Percentiles rank a stretch among this genome's conserved stretches.
phyloP scores from a whole-genome alignment of 2,888 invertebrate species.

The Noctua janthina region DNA sequence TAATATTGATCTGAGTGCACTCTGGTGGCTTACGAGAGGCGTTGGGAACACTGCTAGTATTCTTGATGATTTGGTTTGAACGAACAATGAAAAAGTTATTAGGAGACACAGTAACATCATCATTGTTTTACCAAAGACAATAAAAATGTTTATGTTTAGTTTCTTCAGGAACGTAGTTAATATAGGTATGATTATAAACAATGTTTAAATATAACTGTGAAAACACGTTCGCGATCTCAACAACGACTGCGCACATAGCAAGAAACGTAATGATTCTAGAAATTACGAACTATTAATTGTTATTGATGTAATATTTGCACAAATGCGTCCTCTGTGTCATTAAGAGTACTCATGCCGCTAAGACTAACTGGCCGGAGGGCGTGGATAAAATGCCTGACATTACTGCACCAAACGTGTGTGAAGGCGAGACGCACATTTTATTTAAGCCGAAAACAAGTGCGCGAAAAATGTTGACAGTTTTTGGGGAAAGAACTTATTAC shows the following conservation, averaged over 20 bases:
- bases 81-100: not conserved
- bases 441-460: no score
- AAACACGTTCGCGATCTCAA: not conserved
- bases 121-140: not conserved
- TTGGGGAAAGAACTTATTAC: no score
- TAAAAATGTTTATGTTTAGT: rapidly evolving
- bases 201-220: not conserved
- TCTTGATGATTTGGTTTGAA: constrained; percentile 38
- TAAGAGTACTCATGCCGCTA: not conserved
- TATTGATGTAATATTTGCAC: constrained; percentile 38
- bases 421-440: no score
- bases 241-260: not conserved
- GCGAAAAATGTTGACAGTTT: no score
- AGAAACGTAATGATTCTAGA: not conserved
- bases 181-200: not conserved
- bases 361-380: not conserved
- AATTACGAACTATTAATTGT: not conserved
- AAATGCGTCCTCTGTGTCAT: constrained; percentile 13
- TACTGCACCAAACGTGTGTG: no score
- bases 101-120: constrained; percentile 9
- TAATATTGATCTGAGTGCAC: constrained; percentile 33
- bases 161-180: not conserved
- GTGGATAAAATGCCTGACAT: no score
- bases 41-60: constrained; percentile 53
- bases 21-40: constrained; percentile 46